Conservation (phyloP, 2,113 vertebrate genomes). For the Oxyruncus cristatus region DNA sequence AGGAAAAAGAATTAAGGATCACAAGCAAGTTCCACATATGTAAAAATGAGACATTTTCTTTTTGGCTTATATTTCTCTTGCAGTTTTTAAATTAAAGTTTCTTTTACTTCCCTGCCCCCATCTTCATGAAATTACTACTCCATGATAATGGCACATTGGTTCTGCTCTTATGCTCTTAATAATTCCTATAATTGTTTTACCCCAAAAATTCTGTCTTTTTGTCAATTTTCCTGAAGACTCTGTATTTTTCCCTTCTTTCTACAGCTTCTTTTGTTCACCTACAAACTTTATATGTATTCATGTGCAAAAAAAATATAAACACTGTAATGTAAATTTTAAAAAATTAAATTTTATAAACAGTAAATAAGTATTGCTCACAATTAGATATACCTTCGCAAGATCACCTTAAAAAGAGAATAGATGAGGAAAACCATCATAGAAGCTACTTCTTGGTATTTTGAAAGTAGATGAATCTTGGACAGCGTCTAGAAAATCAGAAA, state of each 20-base stretch:
- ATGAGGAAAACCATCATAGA: neutral
- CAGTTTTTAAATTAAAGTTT: neutral
- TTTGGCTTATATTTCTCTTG: neutral
- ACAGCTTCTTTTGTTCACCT: neutral
- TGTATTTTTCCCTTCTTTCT: neutral
- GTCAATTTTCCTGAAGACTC: neutral
- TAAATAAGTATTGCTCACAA: neutral
- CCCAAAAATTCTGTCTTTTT: neutral
- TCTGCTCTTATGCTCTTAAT: neutral
- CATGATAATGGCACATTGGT: accelerated
- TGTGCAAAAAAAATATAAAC: neutral
- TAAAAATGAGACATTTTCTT: neutral
- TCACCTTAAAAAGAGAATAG: neutral
- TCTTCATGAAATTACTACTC: neutral
- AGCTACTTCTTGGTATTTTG: neutral
- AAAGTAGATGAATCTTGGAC: neutral
- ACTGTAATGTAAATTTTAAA: neutral
- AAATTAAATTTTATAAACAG: neutral
- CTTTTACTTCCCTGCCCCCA: neutral
- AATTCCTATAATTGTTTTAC: neutral
- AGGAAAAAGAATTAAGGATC: neutral
- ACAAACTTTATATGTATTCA: neutral
- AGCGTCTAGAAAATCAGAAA: neutral
- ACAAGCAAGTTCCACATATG: neutral
- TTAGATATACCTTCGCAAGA: neutral